These are phyloP conservation scores for Margarornis squamiger DNA, from an alignment of 2,797 vertebrate species.

Conservation along the genomic window DNA sequence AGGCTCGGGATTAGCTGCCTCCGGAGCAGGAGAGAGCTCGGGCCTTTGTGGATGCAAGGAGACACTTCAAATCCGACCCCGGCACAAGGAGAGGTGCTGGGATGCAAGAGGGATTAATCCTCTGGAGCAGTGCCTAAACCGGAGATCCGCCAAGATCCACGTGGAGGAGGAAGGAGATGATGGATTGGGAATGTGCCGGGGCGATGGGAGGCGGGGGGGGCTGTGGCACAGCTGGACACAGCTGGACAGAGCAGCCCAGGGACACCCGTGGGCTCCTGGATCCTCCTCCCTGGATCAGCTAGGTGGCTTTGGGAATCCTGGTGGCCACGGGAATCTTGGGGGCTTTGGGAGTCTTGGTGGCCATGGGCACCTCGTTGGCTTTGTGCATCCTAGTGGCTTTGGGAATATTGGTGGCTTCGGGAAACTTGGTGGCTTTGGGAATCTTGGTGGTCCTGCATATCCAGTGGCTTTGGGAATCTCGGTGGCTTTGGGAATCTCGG, in stretches of 20 bases:
- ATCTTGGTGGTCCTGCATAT: rapidly evolving
- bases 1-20: neutral
- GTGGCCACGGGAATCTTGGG: no score
- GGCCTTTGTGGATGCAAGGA: neutral
- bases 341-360: rapidly evolving
- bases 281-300: neutral
- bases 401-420: rapidly evolving
- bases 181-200: rapidly evolving
- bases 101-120: neutral
- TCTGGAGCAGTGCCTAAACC: neutral
- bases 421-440: rapidly evolving
- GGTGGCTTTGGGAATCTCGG: no score
- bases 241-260: neutral
- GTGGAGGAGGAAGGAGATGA: neutral
- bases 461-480: no score
- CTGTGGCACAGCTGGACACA: neutral
- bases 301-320: rapidly evolving
- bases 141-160: rapidly evolving
- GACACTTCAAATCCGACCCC: neutral
- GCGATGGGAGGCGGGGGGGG: no score
- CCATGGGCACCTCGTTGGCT: rapidly evolving
- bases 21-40: rapidly evolving
- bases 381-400: rapidly evolving
- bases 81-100: neutral
- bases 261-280: rapidly evolving